Conservation (phyloP, 2,797 vertebrate species). For the Neosalanx taihuensis region DNA sequence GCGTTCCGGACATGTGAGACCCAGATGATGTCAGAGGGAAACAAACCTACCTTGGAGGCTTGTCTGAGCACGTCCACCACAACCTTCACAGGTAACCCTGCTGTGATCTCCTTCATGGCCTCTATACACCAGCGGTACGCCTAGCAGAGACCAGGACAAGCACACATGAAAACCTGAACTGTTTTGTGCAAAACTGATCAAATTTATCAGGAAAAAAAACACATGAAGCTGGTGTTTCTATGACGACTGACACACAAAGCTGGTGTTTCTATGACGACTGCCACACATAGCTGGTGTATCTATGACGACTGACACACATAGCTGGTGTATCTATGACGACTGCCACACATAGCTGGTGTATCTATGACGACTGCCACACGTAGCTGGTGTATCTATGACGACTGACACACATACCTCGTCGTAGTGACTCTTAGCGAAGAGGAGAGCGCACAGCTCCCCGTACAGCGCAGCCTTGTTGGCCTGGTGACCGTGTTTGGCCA, state of each 20-base stretch:
- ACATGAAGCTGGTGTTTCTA: background rate
- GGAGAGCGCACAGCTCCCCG: conserved; percentile 93
- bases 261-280: background rate
- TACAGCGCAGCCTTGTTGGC: conserved; percentile 98
- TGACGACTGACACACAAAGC: background rate
- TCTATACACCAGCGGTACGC: conserved; percentile 99
- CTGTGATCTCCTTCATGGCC: conserved; percentile 96
- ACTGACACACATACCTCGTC: conserved; percentile 84
- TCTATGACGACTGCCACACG: background rate
- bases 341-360: too few species aligned
- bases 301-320: conserved; percentile 50
- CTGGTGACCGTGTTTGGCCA: conserved; percentile 93
- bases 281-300: background rate
- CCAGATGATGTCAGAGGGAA: too few species aligned
- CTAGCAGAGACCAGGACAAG: conserved; percentile 61
- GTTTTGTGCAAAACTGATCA: background rate
- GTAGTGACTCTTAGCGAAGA: conserved; percentile 99
- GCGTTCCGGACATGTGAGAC: too few species aligned
- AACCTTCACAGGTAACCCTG: conserved; percentile 93
- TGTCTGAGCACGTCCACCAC: conserved; percentile 97
- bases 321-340: background rate
- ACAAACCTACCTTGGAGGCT: conserved; percentile 87
- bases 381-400: too few species aligned
- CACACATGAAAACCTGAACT: background rate
- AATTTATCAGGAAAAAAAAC: background rate